A percentile compares a stretch with the other conserved stretches of the same genome.
Evolutionary conservation across 2,797 vertebrate genomes (phyloP).

Genomic region (Telmatherina bonti): DNA sequence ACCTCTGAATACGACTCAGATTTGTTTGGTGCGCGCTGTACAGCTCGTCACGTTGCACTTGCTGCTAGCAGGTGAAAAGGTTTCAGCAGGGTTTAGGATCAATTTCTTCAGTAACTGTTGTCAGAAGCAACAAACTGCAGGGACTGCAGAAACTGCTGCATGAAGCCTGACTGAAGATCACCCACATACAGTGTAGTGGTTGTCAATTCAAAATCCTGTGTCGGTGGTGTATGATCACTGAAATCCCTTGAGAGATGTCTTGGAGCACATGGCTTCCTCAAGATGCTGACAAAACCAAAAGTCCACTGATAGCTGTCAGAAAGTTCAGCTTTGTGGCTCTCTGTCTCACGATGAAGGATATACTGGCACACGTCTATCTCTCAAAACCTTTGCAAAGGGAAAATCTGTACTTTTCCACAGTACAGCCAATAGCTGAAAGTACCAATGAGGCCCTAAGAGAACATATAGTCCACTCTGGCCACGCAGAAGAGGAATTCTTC

Average conservation of each 20-base stretch:
- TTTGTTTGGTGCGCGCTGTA: background rate
- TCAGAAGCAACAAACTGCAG: background rate
- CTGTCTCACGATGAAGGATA: background rate
- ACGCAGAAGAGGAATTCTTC: background rate
- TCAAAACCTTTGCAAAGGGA: conserved; percentile 11
- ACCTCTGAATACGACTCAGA: no score
- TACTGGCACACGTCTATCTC: background rate
- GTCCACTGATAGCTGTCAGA: background rate
- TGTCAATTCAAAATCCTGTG: no score
- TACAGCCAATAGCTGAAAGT: background rate
- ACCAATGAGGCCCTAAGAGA: background rate
- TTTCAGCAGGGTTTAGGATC: background rate
- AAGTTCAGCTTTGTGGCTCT: background rate
- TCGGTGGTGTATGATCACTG: no score
- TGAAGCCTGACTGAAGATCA: no score
- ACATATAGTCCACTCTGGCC: background rate
- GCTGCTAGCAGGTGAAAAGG: conserved; percentile 4
- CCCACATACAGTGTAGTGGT: no score
- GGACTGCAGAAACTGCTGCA: background rate
- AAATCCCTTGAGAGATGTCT: no score
- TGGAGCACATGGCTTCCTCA: no score
- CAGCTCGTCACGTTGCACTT: background rate
- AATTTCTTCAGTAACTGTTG: background rate
- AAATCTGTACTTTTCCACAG: conserved; percentile 1
- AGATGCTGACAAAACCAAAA: background rate